phyloP scores from a whole-genome alignment of 1,140 invertebrate genomes.

The Cydia fagiglandana region DNA sequence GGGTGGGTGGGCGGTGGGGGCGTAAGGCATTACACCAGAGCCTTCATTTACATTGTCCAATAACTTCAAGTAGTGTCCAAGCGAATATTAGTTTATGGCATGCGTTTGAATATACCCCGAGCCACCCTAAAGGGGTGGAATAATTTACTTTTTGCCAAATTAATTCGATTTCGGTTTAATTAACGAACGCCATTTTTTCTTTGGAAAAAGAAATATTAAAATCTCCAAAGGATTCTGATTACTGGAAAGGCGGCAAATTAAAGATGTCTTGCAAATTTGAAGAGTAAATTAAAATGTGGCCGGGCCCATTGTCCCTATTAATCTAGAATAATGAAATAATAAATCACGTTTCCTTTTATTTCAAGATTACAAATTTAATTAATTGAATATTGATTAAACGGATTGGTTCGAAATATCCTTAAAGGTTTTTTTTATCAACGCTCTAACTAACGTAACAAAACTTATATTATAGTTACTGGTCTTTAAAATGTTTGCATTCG shows the following conservation, averaged over 20 bases:
- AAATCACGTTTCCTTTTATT: constrained; percentile 18
- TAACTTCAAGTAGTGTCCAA: constrained; percentile 78
- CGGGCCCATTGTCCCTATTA: constrained; percentile 15
- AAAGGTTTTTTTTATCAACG: no score
- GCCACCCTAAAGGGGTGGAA: constrained; percentile 58
- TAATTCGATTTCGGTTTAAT: constrained; percentile 76
- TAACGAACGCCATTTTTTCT: constrained; percentile 65
- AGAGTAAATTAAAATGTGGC: constrained; percentile 27
- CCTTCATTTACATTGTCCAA: constrained; percentile 79
- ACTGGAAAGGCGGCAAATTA: constrained; percentile 52
- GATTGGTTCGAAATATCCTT: neutral
- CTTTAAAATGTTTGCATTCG: no score
- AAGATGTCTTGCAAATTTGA: constrained; percentile 38
- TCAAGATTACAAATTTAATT: neutral
- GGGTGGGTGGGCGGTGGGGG: constrained; percentile 51
- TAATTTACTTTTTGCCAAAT: constrained; percentile 60
- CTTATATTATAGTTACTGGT: no score
- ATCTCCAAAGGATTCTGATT: constrained; percentile 66
- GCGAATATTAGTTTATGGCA: constrained; percentile 77
- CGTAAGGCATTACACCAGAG: constrained; percentile 74
- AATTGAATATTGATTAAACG: neutral
- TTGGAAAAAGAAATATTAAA: constrained; percentile 62
- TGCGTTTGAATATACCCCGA: constrained; percentile 37
- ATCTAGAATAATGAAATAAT: constrained; percentile 17
- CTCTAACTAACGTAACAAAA: neutral